These are phyloP conservation scores for Cladorhizidae sp. DNA, from an alignment of 37 sponge, comb jelly and placozoan genomes.

Conservation along the genomic window DNA sequence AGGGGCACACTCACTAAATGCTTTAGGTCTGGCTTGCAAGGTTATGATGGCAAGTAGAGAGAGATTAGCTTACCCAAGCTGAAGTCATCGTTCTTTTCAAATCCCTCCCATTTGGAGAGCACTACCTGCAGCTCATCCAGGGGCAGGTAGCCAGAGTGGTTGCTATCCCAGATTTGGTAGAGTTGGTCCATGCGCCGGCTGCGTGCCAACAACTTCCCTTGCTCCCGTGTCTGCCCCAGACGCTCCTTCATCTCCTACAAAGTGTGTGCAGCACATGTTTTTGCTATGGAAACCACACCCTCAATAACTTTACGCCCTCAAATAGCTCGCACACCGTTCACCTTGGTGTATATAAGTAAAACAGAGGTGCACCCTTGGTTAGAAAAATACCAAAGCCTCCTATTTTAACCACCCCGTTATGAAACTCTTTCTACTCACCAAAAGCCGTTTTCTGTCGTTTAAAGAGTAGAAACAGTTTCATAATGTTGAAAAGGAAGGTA, in stretches of 20 bases:
- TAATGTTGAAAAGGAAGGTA: no score
- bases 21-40: no score
- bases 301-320: not conserved
- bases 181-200: constrained; percentile 40
- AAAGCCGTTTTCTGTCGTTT: no score
- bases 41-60: no score
- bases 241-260: constrained; percentile 1
- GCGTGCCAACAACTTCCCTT: not conserved
- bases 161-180: constrained; percentile 82
- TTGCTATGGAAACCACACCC: not conserved
- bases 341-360: no score
- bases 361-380: no score
- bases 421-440: no score
- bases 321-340: no score
- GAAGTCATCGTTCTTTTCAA: constrained; percentile 21
- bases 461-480: no score
- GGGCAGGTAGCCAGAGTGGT: constrained; percentile 76
- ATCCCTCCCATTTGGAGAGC: constrained; percentile 67
- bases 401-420: no score
- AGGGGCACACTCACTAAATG: no score
- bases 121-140: constrained; percentile 69
- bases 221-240: constrained; percentile 15
- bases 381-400: no score
- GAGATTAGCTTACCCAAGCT: constrained; percentile 19
- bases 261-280: not conserved